Base-by-base conservation (phyloP, 2,113 vertebrate species). In the Terrapene triunguis region DNA sequence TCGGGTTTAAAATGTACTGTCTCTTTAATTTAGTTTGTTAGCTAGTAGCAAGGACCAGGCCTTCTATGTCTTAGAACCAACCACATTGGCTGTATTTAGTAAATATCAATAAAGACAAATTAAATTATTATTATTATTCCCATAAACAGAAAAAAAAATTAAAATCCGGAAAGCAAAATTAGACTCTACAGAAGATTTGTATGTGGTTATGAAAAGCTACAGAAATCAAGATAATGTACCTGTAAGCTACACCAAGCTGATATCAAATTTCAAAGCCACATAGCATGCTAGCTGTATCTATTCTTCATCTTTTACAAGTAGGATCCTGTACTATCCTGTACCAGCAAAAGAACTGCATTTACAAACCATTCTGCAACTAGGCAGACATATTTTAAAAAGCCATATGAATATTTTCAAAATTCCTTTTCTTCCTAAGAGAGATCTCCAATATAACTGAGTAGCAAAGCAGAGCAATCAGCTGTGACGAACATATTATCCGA, bases 151-250 rank as follows among this genome's bases (percentile, higher is more conserved):
- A 69, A n/a, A n/a, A n/a, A 9, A 35, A 19, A n/a, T 69, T 35
- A 69, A n/a, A 69, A 19, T 69, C 6, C 79, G 82, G 54, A 86
- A 69, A 85, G 55, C 35, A 55, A 79, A 50, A 57, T 4, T 54
- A 38, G 69, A 89, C 16, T 44, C 1, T 1, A 79, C 54, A 65
- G 17, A 80, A 25, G 50, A 57, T 17, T 27, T 47, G 21, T 8
- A 7, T 2, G 0, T 69, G 14, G 19, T 59, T 27, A 79, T 79
- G 44, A 51, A 47, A 82, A 47, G 42, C 7, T 21, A 19, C n/a
- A 13, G 27, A 0, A 1, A 92, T 50, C 35, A 8, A 14, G 48
- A 89, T 55, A 35, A 48, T 22, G 1, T 0, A 6, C 5, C 6
- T 44, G 62, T 65, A 94, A 82, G 78, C 50, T 54, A 0, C 35